Evolutionary conservation across 2,113 vertebrate genomes (phyloP), one percentile per base, ranked within the genome.

Genomic region (Prionailurus viverrinus): DNA sequence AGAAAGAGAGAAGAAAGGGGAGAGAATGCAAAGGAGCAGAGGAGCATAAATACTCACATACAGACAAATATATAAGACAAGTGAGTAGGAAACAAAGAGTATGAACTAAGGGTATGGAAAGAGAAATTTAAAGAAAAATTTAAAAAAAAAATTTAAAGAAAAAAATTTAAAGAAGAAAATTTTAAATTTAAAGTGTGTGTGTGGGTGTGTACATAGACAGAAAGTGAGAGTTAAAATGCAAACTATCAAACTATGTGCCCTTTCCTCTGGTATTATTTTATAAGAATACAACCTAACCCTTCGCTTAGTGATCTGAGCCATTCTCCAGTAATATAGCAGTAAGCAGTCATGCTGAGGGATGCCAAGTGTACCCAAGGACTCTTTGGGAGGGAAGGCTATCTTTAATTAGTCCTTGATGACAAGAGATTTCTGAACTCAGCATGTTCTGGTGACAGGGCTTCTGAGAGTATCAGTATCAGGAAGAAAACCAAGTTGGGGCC

Each of bases 31-130:
- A 68, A 92, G 63, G 73, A 91, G 94, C 65, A 84, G 65, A 88
- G 51, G 36, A 89, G 16, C 51, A 65, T 53, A 74, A 91, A 94
- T 18, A 73, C 53, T 82, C 68, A 86, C 48, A 82, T 63, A 86
- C 41, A 95, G 53, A 94, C 53, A 88, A 89, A 83, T 41, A 66
- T n/a, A 19, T 78, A 96, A 78, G 39, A 69, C 51, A 85, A 84
- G 39, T 74, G 33, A 89, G 33, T 7, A 94, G 53, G 73, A 55
- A 23, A 92, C 10, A 85, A 97, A 74, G 39, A 14, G 4, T 63
- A 93, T 69, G 81, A 79, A 80, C 68, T 48, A 79, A 71, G 45
- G 74, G 27, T 82, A 39, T 41, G 39, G 19, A 80, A 89, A 85
- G 55, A 94, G 71, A 88, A 58, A 94, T 13, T 23, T 61, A 23